A percentile compares a stretch with the other conserved stretches of the same genome.
Evolutionary conservation across 2,888 invertebrate species (phyloP).

Genomic region (Eupithecia vulgata): DNA sequence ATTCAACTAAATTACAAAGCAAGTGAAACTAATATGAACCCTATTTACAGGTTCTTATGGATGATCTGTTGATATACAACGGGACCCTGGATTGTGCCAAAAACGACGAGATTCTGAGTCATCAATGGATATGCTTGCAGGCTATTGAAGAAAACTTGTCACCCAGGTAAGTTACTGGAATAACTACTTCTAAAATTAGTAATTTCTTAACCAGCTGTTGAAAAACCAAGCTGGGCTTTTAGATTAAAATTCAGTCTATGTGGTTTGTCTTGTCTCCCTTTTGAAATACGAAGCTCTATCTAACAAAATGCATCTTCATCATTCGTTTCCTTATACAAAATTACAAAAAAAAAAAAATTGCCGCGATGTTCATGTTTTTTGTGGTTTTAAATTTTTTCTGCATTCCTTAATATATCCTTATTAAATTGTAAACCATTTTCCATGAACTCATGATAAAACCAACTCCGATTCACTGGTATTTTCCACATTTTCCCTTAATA

Average conservation of each 20-base stretch:
- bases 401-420: no score
- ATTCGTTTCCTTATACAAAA: neutral
- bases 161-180: slow-evolving; percentile 58
- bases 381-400: no score
- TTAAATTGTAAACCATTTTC: no score
- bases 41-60: slow-evolving; percentile 87
- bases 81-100: slow-evolving; percentile 85
- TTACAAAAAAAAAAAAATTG: neutral
- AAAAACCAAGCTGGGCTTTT: neutral
- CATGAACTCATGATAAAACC: no score
- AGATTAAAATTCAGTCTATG: no score
- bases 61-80: slow-evolving; percentile 91
- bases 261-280: no score
- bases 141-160: slow-evolving; percentile 67
- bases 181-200: neutral
- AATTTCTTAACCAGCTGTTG: no score
- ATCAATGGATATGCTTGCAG: slow-evolving; percentile 76
- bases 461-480: no score
- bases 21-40: neutral
- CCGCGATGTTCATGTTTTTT: no score
- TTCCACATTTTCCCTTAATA: no score
- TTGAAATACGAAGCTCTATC: no score
- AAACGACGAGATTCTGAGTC: slow-evolving; percentile 59
- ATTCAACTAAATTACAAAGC: neutral
- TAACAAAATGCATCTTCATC: neutral